These are phyloP conservation scores for Cataglyphis cursor DNA, from an alignment of 2,888 invertebrate species.

Conservation along the genomic window DNA sequence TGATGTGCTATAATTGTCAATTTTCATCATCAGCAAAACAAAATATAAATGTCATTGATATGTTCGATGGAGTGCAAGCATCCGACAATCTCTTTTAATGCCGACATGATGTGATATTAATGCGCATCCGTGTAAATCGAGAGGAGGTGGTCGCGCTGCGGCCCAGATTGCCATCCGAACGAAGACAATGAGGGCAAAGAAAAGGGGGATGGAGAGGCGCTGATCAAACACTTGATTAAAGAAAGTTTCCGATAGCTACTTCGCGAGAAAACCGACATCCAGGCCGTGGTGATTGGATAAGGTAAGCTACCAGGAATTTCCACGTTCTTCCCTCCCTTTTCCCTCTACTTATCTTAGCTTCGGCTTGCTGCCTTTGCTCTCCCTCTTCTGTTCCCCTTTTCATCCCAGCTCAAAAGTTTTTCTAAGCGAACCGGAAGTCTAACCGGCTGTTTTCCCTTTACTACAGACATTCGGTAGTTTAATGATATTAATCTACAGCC, in stretches of 20 bases:
- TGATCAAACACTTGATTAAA: conserved; percentile 84
- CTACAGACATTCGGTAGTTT: conserved; percentile 54
- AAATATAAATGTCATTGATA: not conserved
- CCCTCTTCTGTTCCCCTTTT: conserved; percentile 15
- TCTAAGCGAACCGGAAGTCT: conserved; percentile 69
- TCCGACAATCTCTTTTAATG: not conserved
- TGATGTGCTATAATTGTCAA: not conserved
- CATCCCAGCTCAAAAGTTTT: conserved; percentile 72
- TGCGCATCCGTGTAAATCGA: not conserved
- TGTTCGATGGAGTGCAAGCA: not conserved
- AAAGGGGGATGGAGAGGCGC: conserved; percentile 55
- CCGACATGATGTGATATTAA: conserved; percentile 56
- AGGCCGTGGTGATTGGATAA: conserved; percentile 79
- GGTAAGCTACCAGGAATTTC: conserved; percentile 74
- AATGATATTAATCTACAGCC: conserved; percentile 74
- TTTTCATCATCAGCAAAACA: not conserved
- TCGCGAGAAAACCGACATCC: conserved; percentile 72
- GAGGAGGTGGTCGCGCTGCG: conserved; percentile 29
- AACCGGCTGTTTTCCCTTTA: conserved; percentile 71
- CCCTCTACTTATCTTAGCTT: not conserved
- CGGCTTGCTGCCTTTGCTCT: not conserved
- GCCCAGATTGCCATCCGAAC: conserved; percentile 65
- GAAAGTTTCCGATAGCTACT: conserved; percentile 81
- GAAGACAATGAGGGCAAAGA: conserved; percentile 69
- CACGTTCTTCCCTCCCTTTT: conserved; percentile 45